A percentile compares a stretch with the other conserved stretches of the same genome.
phyloP scores from a whole-genome alignment of 2,888 invertebrate genomes.

The Spatulosminthurus flaviceps region DNA sequence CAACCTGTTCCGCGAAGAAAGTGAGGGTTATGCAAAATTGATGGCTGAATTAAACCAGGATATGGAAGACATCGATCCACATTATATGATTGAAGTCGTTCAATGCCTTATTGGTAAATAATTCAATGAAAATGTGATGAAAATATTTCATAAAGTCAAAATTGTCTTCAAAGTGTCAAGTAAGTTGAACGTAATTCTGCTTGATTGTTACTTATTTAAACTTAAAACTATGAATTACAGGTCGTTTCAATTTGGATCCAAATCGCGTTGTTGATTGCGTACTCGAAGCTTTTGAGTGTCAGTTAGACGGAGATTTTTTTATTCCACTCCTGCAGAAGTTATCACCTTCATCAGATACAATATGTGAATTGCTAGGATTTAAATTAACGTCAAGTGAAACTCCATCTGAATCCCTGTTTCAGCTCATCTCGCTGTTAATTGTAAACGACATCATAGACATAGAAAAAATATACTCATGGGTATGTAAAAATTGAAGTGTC shows the following conservation, averaged over 20 bases:
- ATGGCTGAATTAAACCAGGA: conserved; percentile 93
- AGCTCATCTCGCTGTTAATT: conserved; percentile 87
- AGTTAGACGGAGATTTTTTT: conserved; percentile 81
- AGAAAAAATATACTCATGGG: conserved; percentile 91
- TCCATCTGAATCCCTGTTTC: conserved; percentile 77
- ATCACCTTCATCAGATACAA: conserved; percentile 85
- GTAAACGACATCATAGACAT: conserved; percentile 86
- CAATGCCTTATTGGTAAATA: conserved; percentile 87
- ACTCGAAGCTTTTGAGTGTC: conserved; percentile 93
- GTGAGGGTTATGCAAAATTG: conserved; percentile 97
- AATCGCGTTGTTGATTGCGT: conserved; percentile 96
- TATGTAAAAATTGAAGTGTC: conserved; percentile 65
- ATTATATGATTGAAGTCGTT: conserved; percentile 83
- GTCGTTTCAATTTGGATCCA: conserved; percentile 98
- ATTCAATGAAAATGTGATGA: no score
- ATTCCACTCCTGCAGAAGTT: conserved; percentile 87
- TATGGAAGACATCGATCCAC: conserved; percentile 72
- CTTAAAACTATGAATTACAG: conserved; percentile 69
- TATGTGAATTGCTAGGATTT: conserved; percentile 94
- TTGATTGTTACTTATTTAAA: no score
- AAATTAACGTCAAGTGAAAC: conserved; percentile 73
- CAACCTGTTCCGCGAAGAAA: conserved; percentile 97
- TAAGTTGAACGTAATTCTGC: no score
- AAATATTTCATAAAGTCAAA: no score
- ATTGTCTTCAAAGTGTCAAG: no score